Conservation (phyloP, 2,113 vertebrate genomes). For the Ramphastos sulfuratus region DNA sequence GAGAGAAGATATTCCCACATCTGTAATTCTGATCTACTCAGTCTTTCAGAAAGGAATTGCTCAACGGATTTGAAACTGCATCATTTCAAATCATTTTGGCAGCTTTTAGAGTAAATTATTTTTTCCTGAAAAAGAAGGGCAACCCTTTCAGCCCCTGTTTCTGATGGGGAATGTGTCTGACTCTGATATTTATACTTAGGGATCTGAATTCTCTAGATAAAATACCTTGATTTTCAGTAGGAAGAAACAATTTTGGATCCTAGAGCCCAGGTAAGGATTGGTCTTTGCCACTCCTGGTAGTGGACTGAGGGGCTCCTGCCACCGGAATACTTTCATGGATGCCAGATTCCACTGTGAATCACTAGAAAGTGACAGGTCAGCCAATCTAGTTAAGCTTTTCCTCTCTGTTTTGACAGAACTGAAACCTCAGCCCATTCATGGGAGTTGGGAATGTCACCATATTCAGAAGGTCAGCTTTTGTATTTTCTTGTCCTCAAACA, state of each 20-base stretch:
- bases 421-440: background rate
- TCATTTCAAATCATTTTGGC: slow-evolving; percentile 28
- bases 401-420: background rate
- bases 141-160: background rate
- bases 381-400: background rate
- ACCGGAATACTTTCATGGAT: background rate
- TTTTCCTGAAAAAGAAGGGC: background rate
- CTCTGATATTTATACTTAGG: background rate
- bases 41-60: slow-evolving; percentile 51
- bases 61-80: slow-evolving; percentile 42
- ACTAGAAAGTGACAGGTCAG: background rate
- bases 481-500: background rate
- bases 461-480: background rate
- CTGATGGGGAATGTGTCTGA: background rate
- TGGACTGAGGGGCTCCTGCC: background rate
- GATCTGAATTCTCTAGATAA: background rate
- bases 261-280: background rate
- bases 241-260: background rate
- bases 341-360: background rate
- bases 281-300: background rate
- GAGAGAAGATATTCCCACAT: slow-evolving; percentile 32
- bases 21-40: slow-evolving; percentile 56
- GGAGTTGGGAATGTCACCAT: background rate
- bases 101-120: slow-evolving; percentile 17
- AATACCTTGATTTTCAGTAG: background rate